These are phyloP conservation scores for Megalonaias nervosa DNA, from an alignment of 1,140 invertebrate species.

Conservation along the genomic window DNA sequence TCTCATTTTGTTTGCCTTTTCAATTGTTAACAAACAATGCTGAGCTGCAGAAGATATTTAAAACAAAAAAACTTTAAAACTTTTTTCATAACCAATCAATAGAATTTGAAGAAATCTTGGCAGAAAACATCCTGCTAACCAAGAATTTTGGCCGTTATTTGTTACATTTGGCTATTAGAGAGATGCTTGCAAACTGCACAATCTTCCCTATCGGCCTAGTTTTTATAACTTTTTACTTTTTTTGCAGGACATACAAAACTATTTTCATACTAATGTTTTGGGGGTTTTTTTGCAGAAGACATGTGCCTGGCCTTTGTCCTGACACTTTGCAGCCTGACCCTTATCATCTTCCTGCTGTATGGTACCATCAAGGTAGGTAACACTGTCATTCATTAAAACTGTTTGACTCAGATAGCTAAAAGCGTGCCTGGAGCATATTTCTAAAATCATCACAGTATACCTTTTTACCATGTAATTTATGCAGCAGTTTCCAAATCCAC, in stretches of 20 bases:
- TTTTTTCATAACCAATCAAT: no score
- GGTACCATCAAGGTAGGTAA: constrained; percentile 77
- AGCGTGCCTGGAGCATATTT: not conserved
- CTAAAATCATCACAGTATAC: not conserved
- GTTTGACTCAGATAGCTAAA: not conserved
- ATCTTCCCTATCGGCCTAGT: no score
- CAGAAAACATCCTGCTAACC: no score
- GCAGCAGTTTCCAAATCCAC: no score
- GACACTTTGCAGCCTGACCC: constrained; percentile 84
- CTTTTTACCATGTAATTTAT: not conserved
- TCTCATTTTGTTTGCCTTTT: no score
- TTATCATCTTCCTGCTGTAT: constrained; percentile 86
- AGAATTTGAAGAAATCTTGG: no score
- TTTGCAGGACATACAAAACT: not conserved
- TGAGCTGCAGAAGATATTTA: no score
- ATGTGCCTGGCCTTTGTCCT: constrained; percentile 84
- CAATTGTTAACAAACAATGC: no score
- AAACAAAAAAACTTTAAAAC: no score
- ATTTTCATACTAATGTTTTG: not conserved
- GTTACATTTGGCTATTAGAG: no score
- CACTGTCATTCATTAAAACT: not conserved
- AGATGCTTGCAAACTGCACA: no score
- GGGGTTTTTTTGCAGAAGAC: constrained; percentile 77
- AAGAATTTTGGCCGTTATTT: no score
- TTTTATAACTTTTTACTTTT: not conserved